Base-by-base conservation (phyloP, 2,113 vertebrate genomes). In the Tragelaphus buxtoni region DNA sequence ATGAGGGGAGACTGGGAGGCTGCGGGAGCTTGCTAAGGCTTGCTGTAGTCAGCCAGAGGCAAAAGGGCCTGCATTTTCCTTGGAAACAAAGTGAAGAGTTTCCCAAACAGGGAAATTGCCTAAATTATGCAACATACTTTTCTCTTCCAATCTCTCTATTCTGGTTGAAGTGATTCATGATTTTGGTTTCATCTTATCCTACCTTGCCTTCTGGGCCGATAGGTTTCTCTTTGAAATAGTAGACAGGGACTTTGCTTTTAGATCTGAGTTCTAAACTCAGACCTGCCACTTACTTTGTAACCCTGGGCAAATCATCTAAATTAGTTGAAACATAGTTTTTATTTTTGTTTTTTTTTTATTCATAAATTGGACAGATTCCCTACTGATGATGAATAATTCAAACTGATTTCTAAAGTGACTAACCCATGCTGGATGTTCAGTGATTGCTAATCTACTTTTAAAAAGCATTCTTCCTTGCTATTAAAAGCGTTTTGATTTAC, bases 21-120 rank as follows among this genome's bases (percentile, higher is more conserved):
- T 92, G 42, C 72, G 60, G 86, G 61, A 89, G 16, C 86, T 81
- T 97, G 98, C 95, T 96, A 92, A 94, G 95, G 61, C 92, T 95
- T 95, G 97, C 87, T 82, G 56, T 63, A 88, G 83, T 91, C 88
- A 87, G 96, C 97, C 95, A 53, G 96, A 95, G 90, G 97, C 97
- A 94, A 94, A 88, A 88, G 89, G 91, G 96, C 47, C 88, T 97
- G 86, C 88, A 89, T 96, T 98, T 98, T 97, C 97, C 96, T 95
- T 69, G 97, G 98, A 98, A 97, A 98, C 94, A 91, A 97, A 97
- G 77, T 0, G 35, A 88, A 83, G 96, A 97, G 82, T 98, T 97
- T 98, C 95, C 98, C 97, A 98, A 98, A 98, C 42, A 97, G 97
- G 97, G 97, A 98, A 98, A 95, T 97, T 20, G 90, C 89, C 91